Percentiles rank a stretch among this genome's conserved stretches.
Conservation (phyloP, 2,888 invertebrate species). For the Lasioglossum villosulum region DNA sequence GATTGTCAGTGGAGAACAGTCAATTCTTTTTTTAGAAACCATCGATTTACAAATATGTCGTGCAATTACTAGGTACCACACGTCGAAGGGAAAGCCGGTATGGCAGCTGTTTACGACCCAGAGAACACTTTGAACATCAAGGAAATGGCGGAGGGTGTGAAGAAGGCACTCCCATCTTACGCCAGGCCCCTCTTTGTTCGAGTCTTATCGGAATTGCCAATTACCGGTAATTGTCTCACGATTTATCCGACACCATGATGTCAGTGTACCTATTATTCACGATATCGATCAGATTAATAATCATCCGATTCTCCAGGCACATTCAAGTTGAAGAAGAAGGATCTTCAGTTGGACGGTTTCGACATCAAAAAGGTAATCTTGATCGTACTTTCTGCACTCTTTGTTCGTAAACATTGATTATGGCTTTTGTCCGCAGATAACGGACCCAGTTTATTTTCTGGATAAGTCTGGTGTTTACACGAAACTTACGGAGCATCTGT, state of each 20-base stretch:
- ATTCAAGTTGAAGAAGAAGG: conserved; percentile 96
- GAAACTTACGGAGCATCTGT: conserved; percentile 87
- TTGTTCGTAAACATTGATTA: not conserved
- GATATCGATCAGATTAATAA: not conserved
- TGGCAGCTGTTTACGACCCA: conserved; percentile 95
- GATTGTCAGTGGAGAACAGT: conserved; percentile 66
- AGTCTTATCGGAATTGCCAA: conserved; percentile 90
- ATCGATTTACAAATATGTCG: not conserved
- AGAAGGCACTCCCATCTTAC: conserved; percentile 91
- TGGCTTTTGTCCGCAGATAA: conserved; percentile 82
- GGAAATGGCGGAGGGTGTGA: conserved; percentile 88
- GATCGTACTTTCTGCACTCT: not conserved
- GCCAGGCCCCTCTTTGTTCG: conserved; percentile 96
- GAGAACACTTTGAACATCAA: conserved; percentile 87
- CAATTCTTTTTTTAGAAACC: not conserved
- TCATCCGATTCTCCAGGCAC: conserved; percentile 87
- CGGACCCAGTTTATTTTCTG: conserved; percentile 91
- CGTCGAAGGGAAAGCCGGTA: conserved; percentile 95
- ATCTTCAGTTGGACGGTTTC: conserved; percentile 94
- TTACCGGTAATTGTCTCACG: conserved; percentile 86
- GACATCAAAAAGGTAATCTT: conserved; percentile 87
- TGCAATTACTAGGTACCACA: conserved; percentile 88
- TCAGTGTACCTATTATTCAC: not conserved
- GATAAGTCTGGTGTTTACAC: conserved; percentile 86
- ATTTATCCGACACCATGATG: not conserved